Evolutionary conservation across 2,797 vertebrate species (phyloP), one percentile per base, ranked within the genome.

Genomic region (Ctenosaura bakeri): DNA sequence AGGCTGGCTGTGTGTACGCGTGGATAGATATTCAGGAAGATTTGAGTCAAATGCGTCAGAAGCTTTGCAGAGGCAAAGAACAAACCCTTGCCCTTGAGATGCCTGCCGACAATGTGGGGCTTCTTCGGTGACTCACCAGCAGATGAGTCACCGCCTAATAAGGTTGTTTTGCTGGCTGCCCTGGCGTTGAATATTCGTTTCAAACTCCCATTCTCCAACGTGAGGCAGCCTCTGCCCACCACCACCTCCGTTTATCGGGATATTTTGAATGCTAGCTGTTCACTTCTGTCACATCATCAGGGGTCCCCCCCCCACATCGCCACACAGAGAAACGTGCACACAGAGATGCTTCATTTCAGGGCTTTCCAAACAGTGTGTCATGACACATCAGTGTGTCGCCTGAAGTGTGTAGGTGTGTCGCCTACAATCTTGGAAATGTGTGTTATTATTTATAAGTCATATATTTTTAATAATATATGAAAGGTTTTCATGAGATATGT

Each of bases 81-180:
- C 59, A 0, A n/a, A 29, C 38, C 85, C 50, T 62, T 83, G 3
- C 71, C 90, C 56, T 66, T n/a, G 8, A 69, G 66, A 0, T n/a
- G 69, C 69, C 69, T 88, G 66, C 88, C 52, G 0, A 10, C 64
- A 7, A 18, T 9, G 8, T 29, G 1, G 26, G 26, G 42, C 89
- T 91, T 83, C 85, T 71, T 80, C 16, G 26, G 52, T 94, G 93
- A 95, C 90, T 94, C 92, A 92, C 1, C 56, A 69, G 82, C 84
- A 89, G 85, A 88, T 95, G 93, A 96, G 88, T 95, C 94, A 94
- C 82, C 50, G 2, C 0, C 8, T 76, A 91, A 86, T 84, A 93
- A 91, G 14, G 59, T 1, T 87, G 90, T 14, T 92, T 95, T 95
- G 93, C 85, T 91, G 84, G 85, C 90, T 77, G 0, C 38, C 42